Evolutionary conservation across 2,113 vertebrate species (phyloP), one percentile per base, ranked within the genome.

Genomic region (Phalacrocorax brasilianus): DNA sequence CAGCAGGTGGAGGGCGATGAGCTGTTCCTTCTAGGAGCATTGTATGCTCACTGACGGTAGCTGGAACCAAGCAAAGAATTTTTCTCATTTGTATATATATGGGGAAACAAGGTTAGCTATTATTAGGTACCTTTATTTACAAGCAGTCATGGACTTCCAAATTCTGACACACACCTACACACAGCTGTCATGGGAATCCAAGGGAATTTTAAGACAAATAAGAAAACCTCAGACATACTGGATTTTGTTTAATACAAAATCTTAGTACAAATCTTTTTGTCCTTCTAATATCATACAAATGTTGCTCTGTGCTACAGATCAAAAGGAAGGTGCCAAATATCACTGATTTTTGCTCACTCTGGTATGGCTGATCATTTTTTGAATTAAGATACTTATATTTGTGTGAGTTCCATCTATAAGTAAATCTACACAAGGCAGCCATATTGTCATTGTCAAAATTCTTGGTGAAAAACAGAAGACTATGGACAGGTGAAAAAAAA

Each of bases 21-120:
- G 98, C 98, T 26, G 98, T 98, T 92, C 98, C 99, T 95, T 99
- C 99, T 74, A 99, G 95, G 59, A 99, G 97, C 99, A 99, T 99
- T 20, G 99, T 99, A 91, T 99, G 99, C 93, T 99, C 99, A 53
- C 99, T 99, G 86, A 99, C 98, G 32, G 99, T 99, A 92, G 99
- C 99, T 99, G 96, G 66, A 98, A 98, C 92, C 12, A 82, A 78
- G 38, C 22, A 71, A 81, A 96, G 23, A 63, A 58, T 35, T 88
- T 52, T 23, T 16, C 45, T 70, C 30, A 47, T 49, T 93, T 63
- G 12, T 19, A 81, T 42, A 35, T 2, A 87, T 55, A 74, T 12
- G 45, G 38, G 45, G 52, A 80, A 35, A 14, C 45, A 58, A 82
- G 16, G 61, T 15, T 7, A 82, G 22, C 49, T 80, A 18, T 53